Base-by-base conservation (phyloP, 2,797 vertebrate genomes). In the Menidia menidia region DNA sequence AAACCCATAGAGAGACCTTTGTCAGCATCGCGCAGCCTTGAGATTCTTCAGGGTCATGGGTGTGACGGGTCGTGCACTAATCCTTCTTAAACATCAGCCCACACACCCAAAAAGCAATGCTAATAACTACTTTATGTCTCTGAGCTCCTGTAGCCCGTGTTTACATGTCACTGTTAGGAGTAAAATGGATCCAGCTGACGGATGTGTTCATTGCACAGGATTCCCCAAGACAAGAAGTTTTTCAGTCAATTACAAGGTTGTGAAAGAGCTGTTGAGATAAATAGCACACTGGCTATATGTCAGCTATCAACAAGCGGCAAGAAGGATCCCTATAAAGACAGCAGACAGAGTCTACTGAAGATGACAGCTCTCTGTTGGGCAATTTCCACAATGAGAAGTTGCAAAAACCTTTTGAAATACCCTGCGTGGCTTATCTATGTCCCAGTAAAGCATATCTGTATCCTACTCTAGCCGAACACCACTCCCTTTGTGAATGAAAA, bases 401-500 rank as follows among this genome's bases (percentile, higher is more conserved):
- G 48, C 25, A 45, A 45, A 50, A 64, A 68, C 18, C 32, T 73
- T 73, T 83, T 79, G 84, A 68, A 78, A 75, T 61, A 19, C 30
- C 31, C 9, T 3, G 5, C 52, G 33, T 4, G 54, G 69, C 50
- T 60, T 66, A 52, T 77, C 60, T 74, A 39, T 80, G 75, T n/a
- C 67, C 75, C 75, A 45, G 61, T 62, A 60, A 82, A 66, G 77
- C 64, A 42, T 60, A 85, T 83, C 63, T 82, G 52, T 66, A 72
- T 79, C 66, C 64, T 73, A 78, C 77, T 78, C 76, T 14, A 83
- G 61, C 55, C 47, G 32, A 43, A 80, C 58, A 71, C 79, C 82
- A 84, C 86, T 89, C 79, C 77, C 83, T 82, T 79, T 80, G 87
- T 91, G 90, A 92, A 92, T 90, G 87, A 90, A 89, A 82, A 68